Evolutionary conservation across 2,113 vertebrate species (phyloP).

Genomic region (Spheniscus mendiculus): DNA sequence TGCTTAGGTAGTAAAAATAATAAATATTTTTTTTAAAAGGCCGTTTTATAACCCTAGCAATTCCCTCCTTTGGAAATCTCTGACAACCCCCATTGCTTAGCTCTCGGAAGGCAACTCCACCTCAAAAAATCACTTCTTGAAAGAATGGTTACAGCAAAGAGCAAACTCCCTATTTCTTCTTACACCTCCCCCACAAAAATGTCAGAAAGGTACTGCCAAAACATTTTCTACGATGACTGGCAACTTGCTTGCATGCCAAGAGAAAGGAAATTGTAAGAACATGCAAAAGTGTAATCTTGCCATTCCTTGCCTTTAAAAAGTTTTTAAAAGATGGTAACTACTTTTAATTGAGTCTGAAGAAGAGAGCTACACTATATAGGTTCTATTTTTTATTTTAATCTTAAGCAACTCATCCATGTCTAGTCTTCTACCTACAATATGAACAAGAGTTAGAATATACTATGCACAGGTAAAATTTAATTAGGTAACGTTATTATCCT

Average conservation of each 20-base stretch:
- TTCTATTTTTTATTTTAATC: not conserved
- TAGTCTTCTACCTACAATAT: not conserved
- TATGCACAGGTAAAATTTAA: not conserved
- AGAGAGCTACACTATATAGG: not conserved
- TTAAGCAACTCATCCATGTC: not conserved
- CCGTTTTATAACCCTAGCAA: not conserved
- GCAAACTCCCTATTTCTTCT: constrained; percentile 12
- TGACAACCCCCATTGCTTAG: not conserved
- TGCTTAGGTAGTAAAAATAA: not conserved
- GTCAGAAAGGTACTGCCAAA: constrained; percentile 56
- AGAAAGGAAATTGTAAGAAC: constrained; percentile 31
- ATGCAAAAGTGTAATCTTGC: constrained; percentile 32
- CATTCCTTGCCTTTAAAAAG: not conserved
- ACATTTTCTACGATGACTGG: constrained; percentile 17
- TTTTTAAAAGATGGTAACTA: not conserved
- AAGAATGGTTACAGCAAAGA: not conserved
- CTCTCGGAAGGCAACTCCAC: not conserved
- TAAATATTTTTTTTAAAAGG: not conserved
- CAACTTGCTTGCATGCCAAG: constrained; percentile 41
- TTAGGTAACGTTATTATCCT: not conserved
- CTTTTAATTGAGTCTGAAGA: not conserved
- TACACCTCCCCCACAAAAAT: constrained; percentile 50
- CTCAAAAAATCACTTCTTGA: constrained; percentile 4
- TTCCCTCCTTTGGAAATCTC: not conserved
- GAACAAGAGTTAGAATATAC: not conserved